phyloP scores from a whole-genome alignment of 2,888 invertebrate species.

The Lobophora halterata region DNA sequence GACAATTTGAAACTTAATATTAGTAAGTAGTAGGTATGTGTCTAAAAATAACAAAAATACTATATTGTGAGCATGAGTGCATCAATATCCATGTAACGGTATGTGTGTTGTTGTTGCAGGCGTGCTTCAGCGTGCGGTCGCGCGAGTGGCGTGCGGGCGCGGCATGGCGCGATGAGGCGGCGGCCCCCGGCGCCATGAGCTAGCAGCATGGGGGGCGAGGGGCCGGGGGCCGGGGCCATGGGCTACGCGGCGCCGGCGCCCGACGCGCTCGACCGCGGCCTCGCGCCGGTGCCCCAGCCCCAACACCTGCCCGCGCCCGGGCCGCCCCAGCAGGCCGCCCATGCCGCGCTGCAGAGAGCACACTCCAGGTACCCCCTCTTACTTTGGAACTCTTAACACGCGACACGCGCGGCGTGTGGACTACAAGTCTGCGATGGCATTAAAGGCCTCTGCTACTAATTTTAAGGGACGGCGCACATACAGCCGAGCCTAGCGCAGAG shows the following conservation, averaged over 20 bases:
- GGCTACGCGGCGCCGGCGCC: constrained; percentile 80
- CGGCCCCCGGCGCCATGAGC: constrained; percentile 71
- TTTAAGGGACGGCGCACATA: no score
- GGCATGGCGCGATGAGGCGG: constrained; percentile 61
- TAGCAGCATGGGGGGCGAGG: constrained; percentile 81
- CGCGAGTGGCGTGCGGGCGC: no score
- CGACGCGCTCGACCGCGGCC: constrained; percentile 81
- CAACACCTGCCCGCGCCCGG: constrained; percentile 52
- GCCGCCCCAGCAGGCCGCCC: constrained; percentile 32
- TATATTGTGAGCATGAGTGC: no score
- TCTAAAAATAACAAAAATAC: no score
- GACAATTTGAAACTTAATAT: no score
- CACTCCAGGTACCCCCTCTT: constrained; percentile 86
- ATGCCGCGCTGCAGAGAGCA: constrained; percentile 83
- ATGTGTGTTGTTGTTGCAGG: constrained; percentile 13
- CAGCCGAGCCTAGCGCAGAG: no score
- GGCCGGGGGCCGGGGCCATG: constrained; percentile 83
- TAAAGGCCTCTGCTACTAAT: no score
- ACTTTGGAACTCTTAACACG: no score
- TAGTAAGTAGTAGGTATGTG: no score
- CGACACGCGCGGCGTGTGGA: no score
- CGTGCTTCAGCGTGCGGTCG: constrained; percentile 44
- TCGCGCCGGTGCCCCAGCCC: constrained; percentile 50
- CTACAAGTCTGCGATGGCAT: no score
- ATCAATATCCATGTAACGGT: background rate